Evolutionary conservation across 2,113 vertebrate species (phyloP).

Genomic region (Corapipo altera): DNA sequence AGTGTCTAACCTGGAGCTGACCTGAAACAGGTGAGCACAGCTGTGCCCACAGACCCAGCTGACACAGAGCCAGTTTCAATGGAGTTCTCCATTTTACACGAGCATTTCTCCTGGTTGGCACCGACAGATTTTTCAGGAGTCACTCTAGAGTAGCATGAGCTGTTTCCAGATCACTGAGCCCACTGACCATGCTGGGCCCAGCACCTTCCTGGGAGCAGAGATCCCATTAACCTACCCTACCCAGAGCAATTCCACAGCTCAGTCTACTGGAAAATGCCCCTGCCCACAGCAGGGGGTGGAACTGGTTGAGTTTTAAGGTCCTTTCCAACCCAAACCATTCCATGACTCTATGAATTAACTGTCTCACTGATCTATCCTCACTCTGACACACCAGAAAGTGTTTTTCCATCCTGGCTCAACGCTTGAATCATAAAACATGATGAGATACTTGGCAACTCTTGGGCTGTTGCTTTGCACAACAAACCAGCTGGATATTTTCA

Average conservation of each 20-base stretch:
- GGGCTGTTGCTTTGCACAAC: neutral
- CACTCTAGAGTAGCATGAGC: fast-evolving
- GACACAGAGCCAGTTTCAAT: neutral
- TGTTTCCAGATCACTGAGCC: neutral
- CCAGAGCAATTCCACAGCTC: neutral
- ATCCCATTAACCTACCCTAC: neutral
- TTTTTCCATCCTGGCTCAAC: neutral
- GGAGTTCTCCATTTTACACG: neutral
- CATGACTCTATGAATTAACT: neutral
- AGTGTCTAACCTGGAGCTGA: neutral
- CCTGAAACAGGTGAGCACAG: neutral
- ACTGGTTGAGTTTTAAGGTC: neutral
- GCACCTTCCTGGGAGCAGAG: neutral
- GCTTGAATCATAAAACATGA: fast-evolving
- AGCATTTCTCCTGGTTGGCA: neutral
- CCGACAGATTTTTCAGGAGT: neutral
- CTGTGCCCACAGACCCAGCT: neutral
- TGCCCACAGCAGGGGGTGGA: neutral
- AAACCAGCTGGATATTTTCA: neutral
- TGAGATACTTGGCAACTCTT: neutral
- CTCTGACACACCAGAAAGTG: neutral
- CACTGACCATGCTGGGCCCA: neutral
- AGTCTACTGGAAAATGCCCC: neutral
- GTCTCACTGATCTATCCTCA: neutral
- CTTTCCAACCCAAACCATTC: neutral